phyloP scores from a whole-genome alignment of 2,113 vertebrate genomes.

The Actenoides lindsayi region DNA sequence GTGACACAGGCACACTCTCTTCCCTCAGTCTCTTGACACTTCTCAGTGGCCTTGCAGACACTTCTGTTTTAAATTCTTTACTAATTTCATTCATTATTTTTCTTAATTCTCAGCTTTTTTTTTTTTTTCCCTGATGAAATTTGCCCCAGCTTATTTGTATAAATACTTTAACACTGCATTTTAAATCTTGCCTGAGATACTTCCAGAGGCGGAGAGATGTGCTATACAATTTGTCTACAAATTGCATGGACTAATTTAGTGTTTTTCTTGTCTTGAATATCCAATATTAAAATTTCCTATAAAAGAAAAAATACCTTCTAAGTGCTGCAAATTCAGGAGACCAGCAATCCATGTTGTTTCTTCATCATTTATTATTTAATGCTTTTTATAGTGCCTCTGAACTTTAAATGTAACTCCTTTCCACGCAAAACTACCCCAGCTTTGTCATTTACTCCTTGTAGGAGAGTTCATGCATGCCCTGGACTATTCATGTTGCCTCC shows the following conservation, averaged over 20 bases:
- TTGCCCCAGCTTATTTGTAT: neutral
- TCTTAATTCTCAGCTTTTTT: neutral
- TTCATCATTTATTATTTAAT: neutral
- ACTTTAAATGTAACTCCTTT: neutral
- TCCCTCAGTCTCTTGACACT: accelerated
- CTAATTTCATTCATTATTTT: neutral
- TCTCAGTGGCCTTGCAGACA: neutral
- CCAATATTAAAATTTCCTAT: neutral
- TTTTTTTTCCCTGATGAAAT: neutral
- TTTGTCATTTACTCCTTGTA: neutral
- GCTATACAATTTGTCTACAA: neutral
- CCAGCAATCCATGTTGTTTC: neutral
- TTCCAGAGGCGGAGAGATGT: neutral
- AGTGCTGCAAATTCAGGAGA: neutral
- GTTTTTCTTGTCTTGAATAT: neutral
- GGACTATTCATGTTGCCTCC: neutral
- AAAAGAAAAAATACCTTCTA: neutral
- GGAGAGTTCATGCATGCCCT: neutral
- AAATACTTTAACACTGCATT: neutral
- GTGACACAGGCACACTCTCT: accelerated
- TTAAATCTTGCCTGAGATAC: neutral
- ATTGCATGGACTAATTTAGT: neutral
- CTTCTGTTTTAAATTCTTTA: neutral
- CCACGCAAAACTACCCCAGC: neutral
- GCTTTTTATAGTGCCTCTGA: neutral